phyloP scores from a whole-genome alignment of 2,113 vertebrate species.

The Rallus limicola region DNA sequence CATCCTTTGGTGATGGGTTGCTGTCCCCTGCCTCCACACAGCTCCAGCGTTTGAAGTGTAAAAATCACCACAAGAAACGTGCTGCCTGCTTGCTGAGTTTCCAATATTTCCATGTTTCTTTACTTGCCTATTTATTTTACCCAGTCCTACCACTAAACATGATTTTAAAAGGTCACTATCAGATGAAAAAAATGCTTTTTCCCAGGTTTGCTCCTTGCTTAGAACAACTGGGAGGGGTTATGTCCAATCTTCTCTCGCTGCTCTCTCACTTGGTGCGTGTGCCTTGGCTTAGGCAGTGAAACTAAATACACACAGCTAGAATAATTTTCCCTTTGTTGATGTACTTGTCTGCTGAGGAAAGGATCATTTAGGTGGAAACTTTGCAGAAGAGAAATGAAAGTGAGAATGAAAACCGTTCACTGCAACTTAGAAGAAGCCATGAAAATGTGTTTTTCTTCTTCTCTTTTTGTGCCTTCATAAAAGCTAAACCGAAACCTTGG shows the following conservation, averaged over 20 bases:
- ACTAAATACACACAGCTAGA: background rate
- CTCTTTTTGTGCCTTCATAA: background rate
- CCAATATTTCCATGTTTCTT: background rate
- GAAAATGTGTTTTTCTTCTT: background rate
- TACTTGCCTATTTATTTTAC: background rate
- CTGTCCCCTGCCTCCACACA: background rate
- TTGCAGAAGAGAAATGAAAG: background rate
- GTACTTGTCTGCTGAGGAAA: background rate
- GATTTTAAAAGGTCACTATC: background rate
- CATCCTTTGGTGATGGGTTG: constrained; percentile 54
- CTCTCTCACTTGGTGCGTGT: background rate
- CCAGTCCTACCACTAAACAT: background rate
- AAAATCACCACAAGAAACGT: background rate
- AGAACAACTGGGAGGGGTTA: background rate
- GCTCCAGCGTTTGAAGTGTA: background rate
- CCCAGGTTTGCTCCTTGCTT: background rate
- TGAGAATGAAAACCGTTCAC: background rate
- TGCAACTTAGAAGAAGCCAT: background rate
- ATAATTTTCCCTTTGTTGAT: constrained; percentile 1
- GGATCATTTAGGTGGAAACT: background rate
- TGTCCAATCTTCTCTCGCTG: background rate
- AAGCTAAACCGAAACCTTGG: background rate
- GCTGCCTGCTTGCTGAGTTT: background rate
- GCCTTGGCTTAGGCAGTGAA: background rate
- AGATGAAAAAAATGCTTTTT: background rate